Percentiles rank a stretch among this genome's conserved stretches.
phyloP scores from a whole-genome alignment of 2,888 invertebrate genomes.

The Pyrochroa serraticornis region DNA sequence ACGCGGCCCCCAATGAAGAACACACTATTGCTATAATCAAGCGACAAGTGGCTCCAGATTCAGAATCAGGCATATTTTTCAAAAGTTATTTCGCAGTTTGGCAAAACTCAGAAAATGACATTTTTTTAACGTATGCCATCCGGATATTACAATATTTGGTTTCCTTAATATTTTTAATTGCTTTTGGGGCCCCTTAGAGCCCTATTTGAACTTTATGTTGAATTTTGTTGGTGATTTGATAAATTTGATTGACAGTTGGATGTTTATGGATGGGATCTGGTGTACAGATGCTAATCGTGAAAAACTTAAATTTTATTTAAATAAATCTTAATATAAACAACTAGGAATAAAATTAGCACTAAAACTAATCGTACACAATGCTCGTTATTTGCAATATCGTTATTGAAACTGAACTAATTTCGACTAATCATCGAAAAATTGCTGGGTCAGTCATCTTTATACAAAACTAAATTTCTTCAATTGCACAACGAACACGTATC shows the following conservation, averaged over 20 bases:
- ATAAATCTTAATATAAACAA: constrained; percentile 14
- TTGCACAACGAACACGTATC: constrained; percentile 7
- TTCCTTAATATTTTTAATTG: too few relatives aligned
- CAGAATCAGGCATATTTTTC: not conserved
- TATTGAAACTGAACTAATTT: constrained; percentile 18
- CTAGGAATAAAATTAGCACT: not conserved
- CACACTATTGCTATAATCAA: constrained; percentile 81
- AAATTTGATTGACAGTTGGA: too few relatives aligned
- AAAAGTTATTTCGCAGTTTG: too few relatives aligned
- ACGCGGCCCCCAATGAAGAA: constrained; percentile 85
- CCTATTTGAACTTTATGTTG: too few relatives aligned
- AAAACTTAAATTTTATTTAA: constrained; percentile 21
- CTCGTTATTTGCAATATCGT: constrained; percentile 23
- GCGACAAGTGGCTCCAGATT: constrained; percentile 60
- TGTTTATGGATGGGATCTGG: too few relatives aligned
- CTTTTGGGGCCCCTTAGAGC: too few relatives aligned
- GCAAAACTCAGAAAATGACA: too few relatives aligned
- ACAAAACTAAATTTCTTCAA: too few relatives aligned
- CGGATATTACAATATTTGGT: too few relatives aligned
- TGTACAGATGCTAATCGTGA: not conserved
- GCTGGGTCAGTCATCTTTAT: not conserved
- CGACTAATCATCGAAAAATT: constrained; percentile 18
- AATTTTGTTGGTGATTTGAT: too few relatives aligned
- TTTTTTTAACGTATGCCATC: too few relatives aligned
- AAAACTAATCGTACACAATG: not conserved